Evolutionary conservation across 2,888 invertebrate genomes (phyloP), one percentile per base, ranked within the genome.

Genomic region (Tachina fera): DNA sequence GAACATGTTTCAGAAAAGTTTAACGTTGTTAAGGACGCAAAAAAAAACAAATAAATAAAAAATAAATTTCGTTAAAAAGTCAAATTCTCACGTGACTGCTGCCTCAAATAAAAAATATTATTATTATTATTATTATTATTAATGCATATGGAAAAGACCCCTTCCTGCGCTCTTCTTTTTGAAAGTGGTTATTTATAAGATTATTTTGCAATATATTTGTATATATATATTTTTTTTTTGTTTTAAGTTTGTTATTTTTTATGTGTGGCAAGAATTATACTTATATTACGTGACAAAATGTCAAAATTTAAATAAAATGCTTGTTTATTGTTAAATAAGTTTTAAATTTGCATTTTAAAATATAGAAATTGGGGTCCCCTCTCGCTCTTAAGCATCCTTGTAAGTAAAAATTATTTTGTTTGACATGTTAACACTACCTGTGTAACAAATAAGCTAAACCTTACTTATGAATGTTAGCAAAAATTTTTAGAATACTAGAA

Each of bases 211-310:
- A 81, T 51, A 31, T 6, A 6, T 4, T 31, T 31, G 61, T 56
- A 71, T 68, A 58, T n/a, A n/a, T n/a, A 22, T 22, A 22, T 22
- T 22, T 43, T 67, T 49, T 71, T 58, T 43, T 65, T 16, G 31
- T 13, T 58, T 49, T 65, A 53, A 61, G 68, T 75, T 45, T 47
- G 14, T 47, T 56, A 10, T 10, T 43, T 60, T 51, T 31, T 60
- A 14, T 61, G 22, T 68, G 13, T 39, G 51, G n/a, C 45, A 16
- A 39, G 51, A 74, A 68, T 60, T 43, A 60, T 71, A 14, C 49
- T 61, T 19, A 76, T 58, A 76, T 51, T 83, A 83, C 83, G 72
- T 83, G 83, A 83, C 83, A 72, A 83, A 67, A 77, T 82, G 63
- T 16, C 45, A 77, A 77, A 76, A 53, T 72, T n/a, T 53, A 78